Conservation (phyloP, 2,888 invertebrate species). For the Pachymerium ferrugineum region DNA sequence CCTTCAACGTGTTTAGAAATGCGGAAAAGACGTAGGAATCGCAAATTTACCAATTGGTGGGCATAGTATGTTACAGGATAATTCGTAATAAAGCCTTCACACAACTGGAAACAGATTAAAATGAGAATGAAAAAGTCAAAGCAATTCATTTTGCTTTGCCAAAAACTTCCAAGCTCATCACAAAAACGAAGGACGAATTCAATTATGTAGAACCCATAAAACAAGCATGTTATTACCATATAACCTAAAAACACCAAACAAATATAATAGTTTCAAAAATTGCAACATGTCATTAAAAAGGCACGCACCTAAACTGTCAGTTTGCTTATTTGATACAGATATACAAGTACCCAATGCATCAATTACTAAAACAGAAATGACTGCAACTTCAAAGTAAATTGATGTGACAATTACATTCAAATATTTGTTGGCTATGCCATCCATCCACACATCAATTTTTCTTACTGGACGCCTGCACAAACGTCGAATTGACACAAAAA, state of each 20-base stretch:
- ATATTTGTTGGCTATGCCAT: neutral
- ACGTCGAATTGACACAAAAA: neutral
- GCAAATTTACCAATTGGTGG: neutral
- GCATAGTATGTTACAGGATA: neutral
- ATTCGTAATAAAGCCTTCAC: neutral
- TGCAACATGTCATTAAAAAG: neutral
- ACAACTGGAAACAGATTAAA: neutral
- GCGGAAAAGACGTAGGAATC: neutral
- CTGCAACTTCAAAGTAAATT: neutral
- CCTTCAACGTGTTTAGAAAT: neutral
- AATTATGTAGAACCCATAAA: neutral
- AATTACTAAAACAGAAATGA: neutral
- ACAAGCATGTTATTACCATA: neutral
- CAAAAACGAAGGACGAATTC: neutral
- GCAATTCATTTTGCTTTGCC: neutral
- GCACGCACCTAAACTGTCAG: neutral
- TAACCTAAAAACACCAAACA: no score
- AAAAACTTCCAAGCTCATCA: neutral
- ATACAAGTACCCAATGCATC: neutral
- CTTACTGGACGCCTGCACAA: neutral
- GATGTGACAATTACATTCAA: neutral
- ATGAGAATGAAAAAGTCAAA: neutral
- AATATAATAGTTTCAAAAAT: neutral
- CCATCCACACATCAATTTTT: neutral
- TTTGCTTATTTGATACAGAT: neutral